A percentile compares a stretch with the other conserved stretches of the same genome.
Conservation (phyloP, 2,888 invertebrate genomes). For the Anorthoa munda region DNA sequence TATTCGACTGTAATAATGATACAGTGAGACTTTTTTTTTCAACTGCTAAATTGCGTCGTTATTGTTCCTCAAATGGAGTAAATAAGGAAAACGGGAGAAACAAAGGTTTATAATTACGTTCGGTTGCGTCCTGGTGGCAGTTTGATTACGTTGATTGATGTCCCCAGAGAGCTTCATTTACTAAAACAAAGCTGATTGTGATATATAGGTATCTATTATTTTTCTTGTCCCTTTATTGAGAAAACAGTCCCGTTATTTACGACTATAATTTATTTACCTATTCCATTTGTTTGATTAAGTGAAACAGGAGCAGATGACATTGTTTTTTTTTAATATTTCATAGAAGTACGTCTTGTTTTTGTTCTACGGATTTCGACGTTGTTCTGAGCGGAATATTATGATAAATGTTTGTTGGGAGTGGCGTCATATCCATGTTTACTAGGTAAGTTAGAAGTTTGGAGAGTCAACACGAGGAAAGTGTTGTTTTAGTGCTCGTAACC, state of each 20-base stretch:
- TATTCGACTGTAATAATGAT: constrained; percentile 5
- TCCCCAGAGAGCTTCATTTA: constrained; percentile 70
- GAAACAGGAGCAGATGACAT: constrained; percentile 42
- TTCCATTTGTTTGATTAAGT: constrained; percentile 67
- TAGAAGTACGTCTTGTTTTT: constrained; percentile 25
- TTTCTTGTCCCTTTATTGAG: constrained; percentile 59
- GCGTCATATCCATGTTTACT: constrained; percentile 26
- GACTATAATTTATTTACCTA: constrained; percentile 69
- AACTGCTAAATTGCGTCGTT: constrained; percentile 34
- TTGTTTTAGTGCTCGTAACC: constrained; percentile 22
- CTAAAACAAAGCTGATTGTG: constrained; percentile 72
- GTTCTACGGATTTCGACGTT: constrained; percentile 27
- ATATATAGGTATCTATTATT: constrained; percentile 52
- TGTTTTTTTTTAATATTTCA: constrained; percentile 56
- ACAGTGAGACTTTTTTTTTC: constrained; percentile 9
- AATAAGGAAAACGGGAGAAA: constrained; percentile 45
- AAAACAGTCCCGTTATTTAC: constrained; percentile 65
- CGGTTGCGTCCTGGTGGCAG: constrained; percentile 64
- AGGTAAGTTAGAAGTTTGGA: constrained; percentile 21
- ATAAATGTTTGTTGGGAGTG: constrained; percentile 43
- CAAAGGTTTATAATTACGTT: constrained; percentile 69
- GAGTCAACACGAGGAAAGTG: constrained; percentile 21
- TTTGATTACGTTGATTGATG: constrained; percentile 77
- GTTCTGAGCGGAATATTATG: constrained; percentile 26
- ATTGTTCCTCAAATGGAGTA: constrained; percentile 39